A percentile compares a stretch with the other conserved stretches of the same genome.
Conservation (phyloP, 1,140 invertebrate genomes). For the Brachionus asplanchnoidis region DNA sequence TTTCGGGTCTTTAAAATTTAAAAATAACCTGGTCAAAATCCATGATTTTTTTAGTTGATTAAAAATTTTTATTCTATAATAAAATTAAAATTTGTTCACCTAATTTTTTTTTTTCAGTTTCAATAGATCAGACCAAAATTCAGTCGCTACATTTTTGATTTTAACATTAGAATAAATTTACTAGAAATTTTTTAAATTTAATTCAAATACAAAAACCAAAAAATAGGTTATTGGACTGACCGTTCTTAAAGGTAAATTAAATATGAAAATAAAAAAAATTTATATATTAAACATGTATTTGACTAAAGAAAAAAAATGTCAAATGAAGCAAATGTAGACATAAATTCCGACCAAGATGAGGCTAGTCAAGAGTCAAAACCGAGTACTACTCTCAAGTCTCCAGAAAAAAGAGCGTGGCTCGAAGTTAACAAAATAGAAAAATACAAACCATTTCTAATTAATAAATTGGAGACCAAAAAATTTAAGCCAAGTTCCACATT, state of each 20-base stretch:
- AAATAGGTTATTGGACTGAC: conserved; percentile 6
- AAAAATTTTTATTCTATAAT: too few relatives aligned
- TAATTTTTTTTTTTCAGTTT: too few relatives aligned
- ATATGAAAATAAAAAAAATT: background rate
- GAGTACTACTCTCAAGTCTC: background rate
- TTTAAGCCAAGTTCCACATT: conserved; percentile 15
- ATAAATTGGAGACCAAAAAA: conserved; percentile 28
- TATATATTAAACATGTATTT: background rate
- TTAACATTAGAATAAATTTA: background rate
- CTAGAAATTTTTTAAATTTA: background rate
- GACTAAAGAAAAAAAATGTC: background rate
- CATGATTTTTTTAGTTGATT: background rate
- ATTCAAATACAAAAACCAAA: background rate
- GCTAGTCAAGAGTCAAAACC: background rate
- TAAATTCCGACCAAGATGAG: background rate
- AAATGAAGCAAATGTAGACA: background rate
- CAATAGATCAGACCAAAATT: background rate
- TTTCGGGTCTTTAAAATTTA: too few relatives aligned
- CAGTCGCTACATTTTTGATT: background rate
- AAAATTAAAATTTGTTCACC: too few relatives aligned
- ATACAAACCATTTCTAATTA: conserved; percentile 30
- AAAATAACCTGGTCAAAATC: too few relatives aligned
- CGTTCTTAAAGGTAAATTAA: background rate
- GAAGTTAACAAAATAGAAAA: conserved; percentile 13
- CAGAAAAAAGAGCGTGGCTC: conserved; percentile 13